Base-by-base conservation (phyloP, 2,888 invertebrate genomes). In the Drosophila nr. fundita region DNA sequence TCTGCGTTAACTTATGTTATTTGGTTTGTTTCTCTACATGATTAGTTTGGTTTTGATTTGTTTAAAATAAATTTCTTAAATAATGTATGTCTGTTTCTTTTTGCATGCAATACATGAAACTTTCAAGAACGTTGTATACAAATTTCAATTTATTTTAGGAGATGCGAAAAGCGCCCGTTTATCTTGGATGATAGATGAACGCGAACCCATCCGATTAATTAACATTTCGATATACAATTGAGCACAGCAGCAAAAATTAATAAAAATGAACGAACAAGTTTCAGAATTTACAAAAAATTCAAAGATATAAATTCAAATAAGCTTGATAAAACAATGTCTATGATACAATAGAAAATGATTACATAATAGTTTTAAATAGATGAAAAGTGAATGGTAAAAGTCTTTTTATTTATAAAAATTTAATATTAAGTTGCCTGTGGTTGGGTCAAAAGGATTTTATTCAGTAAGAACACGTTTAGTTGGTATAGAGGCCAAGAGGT, bases 201-300 rank as follows among this genome's bases (percentile, higher is more conserved):
- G 29, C 29, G 29, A 34, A 15, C 13, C 13, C 13, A 34, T 34
- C 5, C 34, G 5, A 13, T 13, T 34, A 34, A 34, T 34, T 5
- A 34, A 11, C 4, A 34, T 13, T 13, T 34, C 1, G 13, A 34
- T 13, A 5, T 34, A 34, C 34, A 15, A 15, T 15, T 34, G 13
- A 34, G 4, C 34, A 11, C 8, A 8, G 8, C 30, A 30, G 30
- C 38, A 38, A n/a, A 40, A 40, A n/a, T 11, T 0, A 40, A 11
- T 5, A n/a, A n/a, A 5, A n/a, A 11, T n/a, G 0, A n/a, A 1
- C 10, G 10, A 4, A 0, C n/a, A 10, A n/a, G 10, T n/a, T n/a
- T 10, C 4, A 40, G 40, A 40, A 40, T 10, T 38, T 38, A 10
- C n/a, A 40, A n/a, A 40, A n/a, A 40, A 40, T 40, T n/a, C 40